Evolutionary conservation across 1,140 invertebrate genomes (phyloP).

Genomic region (Meloidogyne floridensis): DNA sequence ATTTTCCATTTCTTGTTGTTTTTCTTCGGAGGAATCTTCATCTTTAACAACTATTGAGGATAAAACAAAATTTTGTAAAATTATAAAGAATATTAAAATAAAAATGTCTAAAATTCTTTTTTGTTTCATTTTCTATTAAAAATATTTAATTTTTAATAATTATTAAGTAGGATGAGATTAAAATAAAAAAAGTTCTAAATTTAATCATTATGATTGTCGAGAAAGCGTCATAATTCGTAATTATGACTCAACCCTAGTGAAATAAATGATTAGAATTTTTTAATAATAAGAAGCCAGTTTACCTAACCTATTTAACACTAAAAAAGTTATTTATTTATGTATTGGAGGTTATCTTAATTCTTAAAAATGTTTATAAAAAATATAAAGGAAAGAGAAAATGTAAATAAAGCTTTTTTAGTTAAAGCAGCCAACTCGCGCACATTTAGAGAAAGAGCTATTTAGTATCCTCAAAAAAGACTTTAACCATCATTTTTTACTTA

Average conservation of each 20-base stretch:
- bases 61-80: neutral
- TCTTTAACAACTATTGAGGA: neutral
- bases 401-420: neutral
- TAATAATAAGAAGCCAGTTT: too few relatives aligned
- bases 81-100: slow-evolving; percentile 4
- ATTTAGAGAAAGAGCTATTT: neutral
- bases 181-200: too few relatives aligned
- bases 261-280: too few relatives aligned
- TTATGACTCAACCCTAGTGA: too few relatives aligned
- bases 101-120: neutral
- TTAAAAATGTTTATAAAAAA: too few relatives aligned
- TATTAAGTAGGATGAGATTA: neutral
- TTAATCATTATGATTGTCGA: too few relatives aligned
- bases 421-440: neutral
- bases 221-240: too few relatives aligned
- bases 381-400: too few relatives aligned
- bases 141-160: neutral
- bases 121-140: slow-evolving; percentile 7
- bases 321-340: too few relatives aligned
- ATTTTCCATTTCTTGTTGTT: neutral
- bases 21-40: neutral
- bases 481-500: neutral
- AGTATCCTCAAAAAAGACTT: too few relatives aligned
- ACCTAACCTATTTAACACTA: too few relatives aligned
- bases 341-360: too few relatives aligned